Evolutionary conservation across 1,140 invertebrate species (phyloP), one percentile per base, ranked within the genome.

Genomic region (Orius laevigatus): DNA sequence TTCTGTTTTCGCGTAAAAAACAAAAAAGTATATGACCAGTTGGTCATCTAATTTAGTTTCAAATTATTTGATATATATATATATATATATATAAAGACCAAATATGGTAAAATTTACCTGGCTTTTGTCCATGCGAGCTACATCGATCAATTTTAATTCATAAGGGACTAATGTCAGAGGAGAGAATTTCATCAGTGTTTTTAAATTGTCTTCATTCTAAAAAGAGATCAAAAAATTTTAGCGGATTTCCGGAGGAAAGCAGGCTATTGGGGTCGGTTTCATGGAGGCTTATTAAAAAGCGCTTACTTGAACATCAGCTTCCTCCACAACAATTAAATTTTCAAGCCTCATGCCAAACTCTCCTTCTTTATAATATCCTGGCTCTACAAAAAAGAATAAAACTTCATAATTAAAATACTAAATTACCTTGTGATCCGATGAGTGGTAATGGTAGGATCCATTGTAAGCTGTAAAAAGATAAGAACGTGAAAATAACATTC

Each of bases 311-410:
- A 45, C 43, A 12, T 58, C 55, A 2, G 61, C 56, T 15, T 51
- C 51, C 8, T 59, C 63, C n/a, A 79, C 68, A 39, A 71, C 58
- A 10, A 79, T 63, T 51, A 75, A 64, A 59, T 78, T 82, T 61
- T 84, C 79, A 39, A 83, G 69, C 44, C 79, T 64, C 55, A 81
- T 74, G 35, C 81, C 79, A 68, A 78, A 84, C 36, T 71, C 64
- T 32, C 69, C 70, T 56, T 71, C 70, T 59, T 78, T 69, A 57
- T 65, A 63, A 46, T 64, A 69, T 12, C 68, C 67, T 16, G 67
- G 66, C 44, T 62, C 61, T 60, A 8, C 3, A 25, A 25, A 25
- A 8, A 42, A 10, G 53, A 43, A 52, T 31, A 20, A 40, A n/a
- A n/a, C n/a, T n/a, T n/a, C n/a, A n/a, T n/a, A n/a, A n/a, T n/a